Base-by-base conservation (phyloP, 2,888 invertebrate species). In the Nudaria mundana region DNA sequence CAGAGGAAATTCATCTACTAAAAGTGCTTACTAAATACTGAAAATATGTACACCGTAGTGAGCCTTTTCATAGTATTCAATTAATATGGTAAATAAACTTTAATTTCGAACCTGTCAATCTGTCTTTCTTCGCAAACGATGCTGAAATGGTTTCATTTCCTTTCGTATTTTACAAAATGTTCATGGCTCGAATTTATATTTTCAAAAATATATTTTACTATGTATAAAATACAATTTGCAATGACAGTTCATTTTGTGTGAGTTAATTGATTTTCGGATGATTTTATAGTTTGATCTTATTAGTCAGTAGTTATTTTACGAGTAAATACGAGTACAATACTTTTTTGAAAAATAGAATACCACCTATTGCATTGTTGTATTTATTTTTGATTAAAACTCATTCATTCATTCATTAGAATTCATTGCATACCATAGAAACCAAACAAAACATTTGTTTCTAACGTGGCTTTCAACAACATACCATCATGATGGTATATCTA, bases 51-150 rank as follows among this genome's bases (percentile, higher is more conserved):
- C 5, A 3, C 18, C 18, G 5, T 18, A 3, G 18, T 20, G 5
- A n/a, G 2, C 15, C 7, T 15, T 24, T 8, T 16, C 15, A 11
- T 2, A 15, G 15, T 29, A 42, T 30, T 25, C 20, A 37, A 33
- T 33, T 60, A 63, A 66, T 68, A 69, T 70, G n/a, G n/a, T n/a
- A n/a, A 74, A 72, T 71, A 66, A 69, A 73, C 52, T 75, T 78
- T 75, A 80, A 82, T 81, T 76, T 72, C 56, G 66, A 43, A 71
- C 67, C 80, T 83, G 84, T 81, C 85, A 76, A 46, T 66, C 66
- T 57, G 63, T 66, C 69, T 56, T 62, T 54, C 41, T 51, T 52
- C 58, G 60, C 66, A 11, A 66, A 71, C 57, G 55, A 25, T 23
- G 38, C 10, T 14, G 33, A 44, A 60, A 46, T 25, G 40, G 35